Base-by-base conservation (phyloP, 1,140 invertebrate genomes). In the Kradibia gibbosae region DNA sequence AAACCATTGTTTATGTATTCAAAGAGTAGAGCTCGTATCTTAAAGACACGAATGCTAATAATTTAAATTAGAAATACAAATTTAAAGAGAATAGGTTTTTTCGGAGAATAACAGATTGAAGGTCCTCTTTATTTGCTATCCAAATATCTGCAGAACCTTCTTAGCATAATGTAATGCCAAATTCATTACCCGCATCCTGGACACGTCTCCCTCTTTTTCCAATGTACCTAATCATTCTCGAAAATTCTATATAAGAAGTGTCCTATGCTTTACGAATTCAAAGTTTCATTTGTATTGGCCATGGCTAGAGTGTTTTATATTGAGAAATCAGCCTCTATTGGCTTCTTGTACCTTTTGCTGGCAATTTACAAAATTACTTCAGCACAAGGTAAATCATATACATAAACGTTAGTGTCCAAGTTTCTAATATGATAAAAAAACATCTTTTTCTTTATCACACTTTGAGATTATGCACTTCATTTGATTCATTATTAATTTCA, bases 341-440 rank as follows among this genome's bases (percentile, higher is more conserved):
- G 53, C 36, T 76, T 2, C 73, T 28, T 76, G n/a, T 42, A 57
- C 22, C 31, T 65, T 2, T 65, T 11, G 34, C 13, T 62, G 1
- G 25, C 20, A 13, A 34, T 25, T 20, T 7, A 25, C 11, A 13
- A 20, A 65, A 4, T 10, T 17, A 65, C 11, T 2, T 57, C 55
- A 25, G 39, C 73, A 28, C 4, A 62, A 62, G 73, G 73, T 76
- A 55, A 76, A 70, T 70, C 1, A n/a, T 42, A 45, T 62, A 8
- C 31, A 28, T 31, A 8, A 8, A n/a, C 57, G 11, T 31, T n/a
- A n/a, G n/a, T n/a, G n/a, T n/a, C n/a, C n/a, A n/a, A n/a, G n/a
- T n/a, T n/a, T n/a, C n/a, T n/a, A n/a, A n/a, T 25, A 60, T 28
- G 28, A 60, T 60, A 25, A 25, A 31, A 60, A 7, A 60, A 11